Conservation (phyloP, 2,113 vertebrate genomes). For the Cebus imitator region DNA sequence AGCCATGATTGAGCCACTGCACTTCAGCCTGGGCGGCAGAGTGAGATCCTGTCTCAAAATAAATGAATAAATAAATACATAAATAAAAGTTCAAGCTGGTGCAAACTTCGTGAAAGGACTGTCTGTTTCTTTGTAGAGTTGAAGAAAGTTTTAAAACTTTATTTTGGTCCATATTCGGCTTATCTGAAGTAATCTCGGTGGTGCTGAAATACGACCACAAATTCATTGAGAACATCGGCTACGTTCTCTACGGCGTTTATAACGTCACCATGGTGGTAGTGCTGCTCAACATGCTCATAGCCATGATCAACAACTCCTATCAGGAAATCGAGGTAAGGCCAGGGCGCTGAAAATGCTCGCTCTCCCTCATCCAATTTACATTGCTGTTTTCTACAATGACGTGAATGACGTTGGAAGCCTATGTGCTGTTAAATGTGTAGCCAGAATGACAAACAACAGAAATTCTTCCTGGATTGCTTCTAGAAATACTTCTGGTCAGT, state of each 20-base stretch:
- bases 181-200: conserved; percentile 98
- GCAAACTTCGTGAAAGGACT: not conserved
- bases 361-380: not conserved
- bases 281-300: conserved; percentile 98
- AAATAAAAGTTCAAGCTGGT: too few relatives aligned
- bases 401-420: not conserved
- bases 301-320: conserved; percentile 99
- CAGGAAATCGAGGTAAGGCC: conserved; percentile 97
- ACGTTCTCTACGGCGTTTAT: conserved; percentile 96
- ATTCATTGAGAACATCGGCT: conserved; percentile 99
- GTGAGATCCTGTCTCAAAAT: too few relatives aligned
- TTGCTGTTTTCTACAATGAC: not conserved
- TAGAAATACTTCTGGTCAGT: not conserved
- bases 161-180: conserved; percentile 98
- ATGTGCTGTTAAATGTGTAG: not conserved
- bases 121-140: conserved; percentile 87
- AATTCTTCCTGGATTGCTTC: not conserved
- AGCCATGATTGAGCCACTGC: too few relatives aligned
- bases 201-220: conserved; percentile 98
- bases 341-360: not conserved
- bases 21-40: too few relatives aligned
- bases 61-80: too few relatives aligned
- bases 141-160: conserved; percentile 99
- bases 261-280: conserved; percentile 99
- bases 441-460: not conserved